Evolutionary conservation across 2,113 vertebrate genomes (phyloP).

Genomic region (Psettodes erumei): DNA sequence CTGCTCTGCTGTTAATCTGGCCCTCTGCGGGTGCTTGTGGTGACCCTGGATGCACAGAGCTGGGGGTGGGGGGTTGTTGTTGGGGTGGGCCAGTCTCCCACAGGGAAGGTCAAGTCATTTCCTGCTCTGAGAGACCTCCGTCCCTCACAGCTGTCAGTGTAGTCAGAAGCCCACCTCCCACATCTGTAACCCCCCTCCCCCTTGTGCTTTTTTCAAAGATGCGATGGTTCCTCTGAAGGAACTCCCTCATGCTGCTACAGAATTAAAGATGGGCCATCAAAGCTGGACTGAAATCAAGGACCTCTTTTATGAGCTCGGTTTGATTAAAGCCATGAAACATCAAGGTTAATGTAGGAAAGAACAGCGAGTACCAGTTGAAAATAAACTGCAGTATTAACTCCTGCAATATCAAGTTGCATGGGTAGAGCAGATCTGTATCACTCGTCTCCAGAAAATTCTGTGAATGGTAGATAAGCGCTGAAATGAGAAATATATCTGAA

Average conservation of each 20-base stretch:
- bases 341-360: neutral
- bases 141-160: slow-evolving; percentile 85
- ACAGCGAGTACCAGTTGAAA: neutral
- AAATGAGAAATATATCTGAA: slow-evolving; percentile 14
- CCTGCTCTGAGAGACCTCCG: slow-evolving; percentile 81
- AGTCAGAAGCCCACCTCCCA: slow-evolving; percentile 78
- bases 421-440: slow-evolving; percentile 1
- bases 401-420: neutral
- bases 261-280: slow-evolving; percentile 35
- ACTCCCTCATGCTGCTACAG: slow-evolving; percentile 32
- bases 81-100: slow-evolving; percentile 77
- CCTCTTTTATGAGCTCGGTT: neutral
- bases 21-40: slow-evolving; percentile 63
- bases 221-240: slow-evolving; percentile 53
- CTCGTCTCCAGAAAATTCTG: neutral
- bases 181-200: slow-evolving; percentile 61
- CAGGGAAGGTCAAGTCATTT: slow-evolving; percentile 84
- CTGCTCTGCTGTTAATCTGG: slow-evolving; percentile 22
- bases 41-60: slow-evolving; percentile 73
- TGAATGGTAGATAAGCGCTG: neutral
- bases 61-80: slow-evolving; percentile 75
- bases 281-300: neutral
- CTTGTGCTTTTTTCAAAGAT: slow-evolving; percentile 47
- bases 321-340: neutral
- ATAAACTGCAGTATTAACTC: neutral